Evolutionary conservation across 1,140 invertebrate genomes (phyloP).

Genomic region (Diorhabda carinulata): DNA sequence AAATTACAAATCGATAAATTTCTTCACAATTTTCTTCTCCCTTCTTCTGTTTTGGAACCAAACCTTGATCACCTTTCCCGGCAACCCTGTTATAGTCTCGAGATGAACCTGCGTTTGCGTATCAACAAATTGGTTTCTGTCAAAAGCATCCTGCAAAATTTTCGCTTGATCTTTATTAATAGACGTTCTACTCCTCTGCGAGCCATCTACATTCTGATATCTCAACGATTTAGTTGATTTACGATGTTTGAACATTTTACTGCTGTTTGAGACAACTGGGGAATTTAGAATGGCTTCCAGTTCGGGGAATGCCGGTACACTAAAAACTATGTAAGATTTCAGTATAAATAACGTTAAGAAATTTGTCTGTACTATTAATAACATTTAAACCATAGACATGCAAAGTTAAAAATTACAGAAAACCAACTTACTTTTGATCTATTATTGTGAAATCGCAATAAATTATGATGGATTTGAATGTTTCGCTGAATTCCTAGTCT

Average conservation of each 20-base stretch:
- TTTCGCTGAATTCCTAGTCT: too few species aligned
- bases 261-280: not conserved
- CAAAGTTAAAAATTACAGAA: too few species aligned
- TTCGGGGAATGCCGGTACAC: constrained; percentile 12
- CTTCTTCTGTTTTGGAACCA: constrained; percentile 15
- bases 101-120: not conserved
- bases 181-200: constrained; percentile 8
- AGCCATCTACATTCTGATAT: constrained; percentile 1
- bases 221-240: not conserved
- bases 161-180: constrained; percentile 13
- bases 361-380: too few species aligned
- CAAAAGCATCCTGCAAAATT: constrained; percentile 11
- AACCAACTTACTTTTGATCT: too few species aligned
- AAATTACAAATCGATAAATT: not conserved
- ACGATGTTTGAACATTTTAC: not conserved
- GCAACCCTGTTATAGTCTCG: constrained; percentile 4
- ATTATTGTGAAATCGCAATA: too few species aligned
- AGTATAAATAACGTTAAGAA: not conserved
- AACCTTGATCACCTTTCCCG: constrained; percentile 12
- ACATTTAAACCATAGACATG: too few species aligned
- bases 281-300: constrained; percentile 4
- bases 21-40: constrained; percentile 9
- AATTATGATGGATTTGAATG: too few species aligned
- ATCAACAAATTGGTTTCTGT: constrained; percentile 9
- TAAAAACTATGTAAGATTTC: constrained; percentile 11